These are phyloP conservation scores for Brachionus koreanus DNA, from an alignment of 1,140 invertebrate species.

Conservation along the genomic window DNA sequence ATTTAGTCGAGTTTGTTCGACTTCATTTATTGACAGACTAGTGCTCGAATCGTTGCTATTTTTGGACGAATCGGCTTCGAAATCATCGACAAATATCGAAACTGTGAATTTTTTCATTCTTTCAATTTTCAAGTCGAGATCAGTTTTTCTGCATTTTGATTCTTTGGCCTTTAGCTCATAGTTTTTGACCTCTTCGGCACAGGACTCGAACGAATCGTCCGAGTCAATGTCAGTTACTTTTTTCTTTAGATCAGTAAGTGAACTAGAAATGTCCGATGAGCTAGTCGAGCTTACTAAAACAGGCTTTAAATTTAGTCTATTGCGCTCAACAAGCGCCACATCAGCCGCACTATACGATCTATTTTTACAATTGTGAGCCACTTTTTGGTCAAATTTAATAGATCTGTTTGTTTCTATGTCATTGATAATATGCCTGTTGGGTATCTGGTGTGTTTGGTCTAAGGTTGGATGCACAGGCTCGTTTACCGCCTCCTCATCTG, in stretches of 20 bases:
- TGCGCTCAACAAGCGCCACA: not conserved
- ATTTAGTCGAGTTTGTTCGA: not conserved
- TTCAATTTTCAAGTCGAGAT: not conserved
- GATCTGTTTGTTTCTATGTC: not conserved
- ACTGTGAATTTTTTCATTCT: constrained; percentile 36
- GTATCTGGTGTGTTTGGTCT: constrained; percentile 10
- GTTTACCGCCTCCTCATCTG: not conserved
- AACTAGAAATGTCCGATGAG: not conserved
- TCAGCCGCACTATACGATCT: constrained; percentile 14
- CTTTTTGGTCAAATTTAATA: not conserved
- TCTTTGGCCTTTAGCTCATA: not conserved
- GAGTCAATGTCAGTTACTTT: not conserved
- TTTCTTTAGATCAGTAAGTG: not conserved
- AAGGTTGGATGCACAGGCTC: not conserved
- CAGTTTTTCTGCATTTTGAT: not conserved
- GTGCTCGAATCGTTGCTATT: not conserved
- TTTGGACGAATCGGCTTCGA: constrained; percentile 37
- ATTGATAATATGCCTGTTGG: constrained; percentile 10
- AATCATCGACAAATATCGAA: constrained; percentile 38
- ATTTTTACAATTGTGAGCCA: not conserved
- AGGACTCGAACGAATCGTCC: constrained; percentile 9
- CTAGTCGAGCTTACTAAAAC: not conserved
- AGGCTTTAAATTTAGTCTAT: not conserved
- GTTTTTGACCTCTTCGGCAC: not conserved
- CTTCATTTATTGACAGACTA: not conserved